Evolutionary conservation across 2,113 vertebrate genomes (phyloP).

Genomic region (Dasyurus viverrinus): DNA sequence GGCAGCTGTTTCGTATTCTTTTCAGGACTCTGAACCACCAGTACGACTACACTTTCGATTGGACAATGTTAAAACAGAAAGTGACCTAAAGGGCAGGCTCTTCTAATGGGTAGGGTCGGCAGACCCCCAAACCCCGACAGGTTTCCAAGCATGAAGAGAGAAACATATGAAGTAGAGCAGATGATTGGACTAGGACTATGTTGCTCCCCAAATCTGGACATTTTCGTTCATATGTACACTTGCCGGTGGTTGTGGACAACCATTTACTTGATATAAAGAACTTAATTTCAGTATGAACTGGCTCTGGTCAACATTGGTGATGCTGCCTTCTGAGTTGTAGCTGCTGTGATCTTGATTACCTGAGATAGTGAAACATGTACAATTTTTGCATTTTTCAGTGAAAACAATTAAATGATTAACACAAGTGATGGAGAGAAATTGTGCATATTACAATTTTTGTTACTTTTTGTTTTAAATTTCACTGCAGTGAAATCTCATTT

Average conservation of each 20-base stretch:
- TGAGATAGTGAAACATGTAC: constrained; percentile 84
- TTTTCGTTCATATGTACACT: constrained; percentile 85
- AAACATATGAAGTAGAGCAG: constrained; percentile 85
- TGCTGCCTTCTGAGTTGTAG: constrained; percentile 76
- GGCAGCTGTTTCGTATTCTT: constrained; percentile 92
- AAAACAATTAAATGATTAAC: constrained; percentile 84
- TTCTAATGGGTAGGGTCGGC: constrained; percentile 91
- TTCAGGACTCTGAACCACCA: constrained; percentile 94
- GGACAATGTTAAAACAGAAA: constrained; percentile 95
- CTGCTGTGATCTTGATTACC: constrained; percentile 83
- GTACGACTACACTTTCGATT: constrained; percentile 93
- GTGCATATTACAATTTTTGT: constrained; percentile 86
- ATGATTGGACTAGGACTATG: constrained; percentile 86
- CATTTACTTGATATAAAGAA: constrained; percentile 85
- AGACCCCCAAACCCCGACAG: constrained; percentile 91
- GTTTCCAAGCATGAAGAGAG: constrained; percentile 85
- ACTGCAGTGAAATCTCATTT: constrained; percentile 84
- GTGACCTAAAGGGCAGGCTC: constrained; percentile 91
- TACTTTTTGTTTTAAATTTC: constrained; percentile 83
- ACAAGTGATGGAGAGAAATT: constrained; percentile 82
- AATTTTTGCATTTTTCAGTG: constrained; percentile 85
- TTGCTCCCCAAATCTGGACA: constrained; percentile 87
- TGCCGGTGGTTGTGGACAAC: constrained; percentile 86
- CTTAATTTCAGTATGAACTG: constrained; percentile 83
- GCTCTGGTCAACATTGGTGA: constrained; percentile 75